Evolutionary conservation across 2,113 vertebrate genomes (phyloP).

Genomic region (Solenodon paradoxus): DNA sequence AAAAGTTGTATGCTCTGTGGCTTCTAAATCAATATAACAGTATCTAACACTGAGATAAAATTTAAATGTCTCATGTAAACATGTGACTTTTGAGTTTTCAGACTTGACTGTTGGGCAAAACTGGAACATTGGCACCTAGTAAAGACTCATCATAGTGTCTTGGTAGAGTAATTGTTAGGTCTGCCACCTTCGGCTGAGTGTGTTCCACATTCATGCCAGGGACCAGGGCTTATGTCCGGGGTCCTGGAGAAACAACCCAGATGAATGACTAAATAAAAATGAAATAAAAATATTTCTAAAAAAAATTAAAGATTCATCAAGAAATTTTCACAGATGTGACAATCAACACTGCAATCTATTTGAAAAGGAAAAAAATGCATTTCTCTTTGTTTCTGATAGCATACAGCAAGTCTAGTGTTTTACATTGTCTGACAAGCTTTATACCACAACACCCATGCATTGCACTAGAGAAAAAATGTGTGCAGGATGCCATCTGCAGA

Average conservation of each 20-base stretch:
- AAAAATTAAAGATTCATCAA: too few relatives aligned
- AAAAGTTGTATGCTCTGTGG: not conserved
- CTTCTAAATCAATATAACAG: not conserved
- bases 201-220: too few relatives aligned
- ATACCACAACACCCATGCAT: not conserved
- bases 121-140: not conserved
- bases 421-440: not conserved
- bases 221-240: too few relatives aligned
- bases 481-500: not conserved
- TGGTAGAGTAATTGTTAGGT: too few relatives aligned
- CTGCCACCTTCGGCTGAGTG: too few relatives aligned
- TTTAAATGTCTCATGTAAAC: not conserved
- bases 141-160: not conserved
- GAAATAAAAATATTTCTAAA: too few relatives aligned
- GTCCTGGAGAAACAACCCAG: too few relatives aligned
- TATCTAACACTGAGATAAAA: not conserved
- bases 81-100: not conserved
- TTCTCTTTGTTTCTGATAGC: not conserved
- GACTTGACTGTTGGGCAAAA: not conserved
- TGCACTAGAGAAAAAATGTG: conserved; percentile 29
- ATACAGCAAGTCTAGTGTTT: not conserved
- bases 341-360: not conserved
- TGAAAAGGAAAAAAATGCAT: not conserved
- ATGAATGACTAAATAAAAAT: too few relatives aligned
- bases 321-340: not conserved